A percentile compares a stretch with the other conserved stretches of the same genome.
phyloP scores from a whole-genome alignment of 2,888 invertebrate species.

The Ennomos quercinarius region DNA sequence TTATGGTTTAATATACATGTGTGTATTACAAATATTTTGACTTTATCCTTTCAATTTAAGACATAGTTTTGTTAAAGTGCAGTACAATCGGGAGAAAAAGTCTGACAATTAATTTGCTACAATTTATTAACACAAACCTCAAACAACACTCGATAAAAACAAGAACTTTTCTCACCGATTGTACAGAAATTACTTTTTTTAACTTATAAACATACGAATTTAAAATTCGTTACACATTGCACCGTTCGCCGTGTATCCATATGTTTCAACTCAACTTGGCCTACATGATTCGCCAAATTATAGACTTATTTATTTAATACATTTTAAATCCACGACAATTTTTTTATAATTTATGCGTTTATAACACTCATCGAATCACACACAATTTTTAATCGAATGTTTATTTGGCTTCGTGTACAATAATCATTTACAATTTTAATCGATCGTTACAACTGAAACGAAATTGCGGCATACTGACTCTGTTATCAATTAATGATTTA shows the following conservation, averaged over 20 bases:
- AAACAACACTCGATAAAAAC: not conserved
- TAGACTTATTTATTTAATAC: no score
- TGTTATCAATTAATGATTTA: not conserved
- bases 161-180: constrained; percentile 8
- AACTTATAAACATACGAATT: no score
- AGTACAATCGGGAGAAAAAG: constrained; percentile 7
- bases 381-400: constrained; percentile 28
- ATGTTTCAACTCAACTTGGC: constrained; percentile 1
- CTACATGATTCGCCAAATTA: no score
- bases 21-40: no score
- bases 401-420: constrained; percentile 23
- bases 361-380: constrained; percentile 22
- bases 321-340: no score
- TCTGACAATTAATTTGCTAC: not conserved
- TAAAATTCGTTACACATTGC: no score
- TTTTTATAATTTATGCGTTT: constrained; percentile 14
- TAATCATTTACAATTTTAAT: constrained; percentile 3
- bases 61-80: no score
- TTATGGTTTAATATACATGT: not conserved
- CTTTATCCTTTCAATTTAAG: no score
- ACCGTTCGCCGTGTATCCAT: no score
- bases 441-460: constrained; percentile 5
- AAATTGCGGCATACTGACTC: constrained; percentile 4
- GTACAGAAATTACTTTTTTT: not conserved
- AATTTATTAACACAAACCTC: no score